A percentile compares a stretch with the other conserved stretches of the same genome.
These are phyloP conservation scores for Lampris incognitus DNA, from an alignment of 2,113 vertebrate genomes.

Conservation along the genomic window DNA sequence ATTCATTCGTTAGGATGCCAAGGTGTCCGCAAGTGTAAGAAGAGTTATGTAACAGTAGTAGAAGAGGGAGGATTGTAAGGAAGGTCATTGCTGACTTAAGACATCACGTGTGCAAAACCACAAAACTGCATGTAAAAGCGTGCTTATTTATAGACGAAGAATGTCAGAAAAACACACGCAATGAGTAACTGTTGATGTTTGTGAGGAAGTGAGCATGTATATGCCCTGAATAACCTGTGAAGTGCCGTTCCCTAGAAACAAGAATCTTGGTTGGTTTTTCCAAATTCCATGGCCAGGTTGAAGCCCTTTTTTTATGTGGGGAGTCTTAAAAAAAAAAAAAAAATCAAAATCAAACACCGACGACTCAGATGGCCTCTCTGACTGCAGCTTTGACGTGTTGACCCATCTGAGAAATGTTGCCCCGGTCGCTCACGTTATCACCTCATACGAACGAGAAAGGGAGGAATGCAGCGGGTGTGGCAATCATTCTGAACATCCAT, in stretches of 20 bases:
- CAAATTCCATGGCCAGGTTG: slow-evolving; percentile 16
- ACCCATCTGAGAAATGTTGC: slow-evolving; percentile 18
- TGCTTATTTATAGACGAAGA: slow-evolving; percentile 65
- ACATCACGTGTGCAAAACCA: slow-evolving; percentile 81
- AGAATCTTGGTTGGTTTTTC: slow-evolving; percentile 12
- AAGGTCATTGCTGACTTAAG: slow-evolving; percentile 76
- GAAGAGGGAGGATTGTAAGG: slow-evolving; percentile 58
- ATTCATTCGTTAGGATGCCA: slow-evolving; percentile 61
- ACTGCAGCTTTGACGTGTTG: slow-evolving; percentile 51
- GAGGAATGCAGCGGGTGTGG: slow-evolving; percentile 31
- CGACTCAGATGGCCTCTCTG: slow-evolving; percentile 24
- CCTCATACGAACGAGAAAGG: slow-evolving; percentile 42
- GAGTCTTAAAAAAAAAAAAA: slow-evolving; percentile 10
- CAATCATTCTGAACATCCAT: slow-evolving; percentile 39
- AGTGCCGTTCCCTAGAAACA: background rate
- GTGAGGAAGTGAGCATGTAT: slow-evolving; percentile 20
- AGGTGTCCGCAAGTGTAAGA: slow-evolving; percentile 53
- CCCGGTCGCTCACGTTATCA: slow-evolving; percentile 9
- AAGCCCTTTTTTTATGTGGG: slow-evolving; percentile 22
- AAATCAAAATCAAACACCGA: slow-evolving; percentile 8
- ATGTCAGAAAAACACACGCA: slow-evolving; percentile 52
- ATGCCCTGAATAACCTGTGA: slow-evolving; percentile 9
- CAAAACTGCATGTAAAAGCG: slow-evolving; percentile 76
- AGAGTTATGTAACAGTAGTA: slow-evolving; percentile 58
- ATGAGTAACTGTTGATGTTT: slow-evolving; percentile 52